Percentiles rank a stretch among this genome's conserved stretches.
phyloP scores from a whole-genome alignment of 2,888 invertebrate species.

The Leptodirus hochenwartii region DNA sequence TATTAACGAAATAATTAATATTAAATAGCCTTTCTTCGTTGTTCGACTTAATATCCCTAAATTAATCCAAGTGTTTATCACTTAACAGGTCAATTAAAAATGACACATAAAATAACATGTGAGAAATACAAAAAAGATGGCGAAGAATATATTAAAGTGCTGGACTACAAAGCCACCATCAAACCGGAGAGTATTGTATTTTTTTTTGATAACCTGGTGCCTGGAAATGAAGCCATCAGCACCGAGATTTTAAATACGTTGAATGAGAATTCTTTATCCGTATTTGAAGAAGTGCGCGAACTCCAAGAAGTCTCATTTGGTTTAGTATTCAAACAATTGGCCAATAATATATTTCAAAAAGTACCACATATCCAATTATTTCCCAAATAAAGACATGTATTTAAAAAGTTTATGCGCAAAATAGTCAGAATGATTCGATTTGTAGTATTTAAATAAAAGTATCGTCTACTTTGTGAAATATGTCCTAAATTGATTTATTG shows the following conservation, averaged over 20 bases:
- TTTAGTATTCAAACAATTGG: conserved; percentile 12
- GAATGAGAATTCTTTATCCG: conserved; percentile 16
- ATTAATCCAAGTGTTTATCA: too few species aligned
- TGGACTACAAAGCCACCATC: conserved; percentile 11
- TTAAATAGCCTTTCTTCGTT: too few species aligned
- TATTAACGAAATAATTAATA: too few species aligned
- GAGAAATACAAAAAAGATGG: conserved; percentile 17
- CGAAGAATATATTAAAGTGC: conserved; percentile 14
- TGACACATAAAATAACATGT: conserved; percentile 14
- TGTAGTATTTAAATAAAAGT: too few species aligned
- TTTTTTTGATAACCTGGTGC: conserved; percentile 16
- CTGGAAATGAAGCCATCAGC: conserved; percentile 17
- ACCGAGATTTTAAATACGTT: conserved; percentile 15
- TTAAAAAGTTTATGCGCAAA: too few species aligned
- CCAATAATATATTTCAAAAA: conserved; percentile 16
- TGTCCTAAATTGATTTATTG: too few species aligned
- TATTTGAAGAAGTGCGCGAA: conserved; percentile 17
- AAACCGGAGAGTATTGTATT: conserved; percentile 11
- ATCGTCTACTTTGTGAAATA: too few species aligned
- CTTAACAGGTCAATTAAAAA: conserved; percentile 11
- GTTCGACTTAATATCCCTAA: too few species aligned
- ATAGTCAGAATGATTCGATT: too few species aligned
- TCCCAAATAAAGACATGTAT: conserved; percentile 8
- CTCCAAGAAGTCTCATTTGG: conserved; percentile 15
- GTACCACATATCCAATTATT: conserved; percentile 18